A percentile compares a stretch with the other conserved stretches of the same genome.
phyloP scores from a whole-genome alignment of 2,113 vertebrate species.

The Lophotis ruficrista region DNA sequence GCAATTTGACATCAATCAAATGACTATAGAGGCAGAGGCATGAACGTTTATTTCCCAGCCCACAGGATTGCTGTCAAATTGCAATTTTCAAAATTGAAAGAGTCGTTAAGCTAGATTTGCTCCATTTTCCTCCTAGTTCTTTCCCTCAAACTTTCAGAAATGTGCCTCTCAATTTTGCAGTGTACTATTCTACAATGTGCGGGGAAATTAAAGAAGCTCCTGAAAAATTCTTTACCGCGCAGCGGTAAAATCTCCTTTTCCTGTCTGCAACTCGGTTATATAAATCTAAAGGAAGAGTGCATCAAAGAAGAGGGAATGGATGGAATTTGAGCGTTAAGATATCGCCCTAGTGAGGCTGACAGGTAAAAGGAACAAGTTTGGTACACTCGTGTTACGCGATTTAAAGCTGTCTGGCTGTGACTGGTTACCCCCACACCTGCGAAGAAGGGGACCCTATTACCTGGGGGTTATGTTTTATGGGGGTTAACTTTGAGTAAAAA shows the following conservation, averaged over 20 bases:
- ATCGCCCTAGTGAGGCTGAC: background rate
- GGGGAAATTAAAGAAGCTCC: slow-evolving; percentile 43
- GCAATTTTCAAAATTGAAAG: slow-evolving; percentile 69
- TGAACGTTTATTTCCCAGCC: slow-evolving; percentile 68
- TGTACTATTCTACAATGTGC: background rate
- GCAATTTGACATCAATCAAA: slow-evolving; percentile 71
- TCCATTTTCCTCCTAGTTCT: slow-evolving; percentile 60
- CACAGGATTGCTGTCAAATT: slow-evolving; percentile 72
- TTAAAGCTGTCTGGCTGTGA: background rate
- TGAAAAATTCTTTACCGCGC: background rate
- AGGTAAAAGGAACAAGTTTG: background rate
- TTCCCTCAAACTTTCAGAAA: slow-evolving; percentile 62
- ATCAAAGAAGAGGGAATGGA: background rate
- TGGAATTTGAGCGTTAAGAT: background rate
- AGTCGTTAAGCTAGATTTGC: slow-evolving; percentile 65
- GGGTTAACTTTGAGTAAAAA: background rate
- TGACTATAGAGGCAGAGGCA: slow-evolving; percentile 60
- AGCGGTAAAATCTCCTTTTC: slow-evolving; percentile 4
- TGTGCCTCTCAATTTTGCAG: slow-evolving; percentile 46
- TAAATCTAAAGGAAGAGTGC: background rate
- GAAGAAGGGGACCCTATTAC: background rate
- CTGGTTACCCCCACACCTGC: background rate
- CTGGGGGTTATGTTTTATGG: background rate
- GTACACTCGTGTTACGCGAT: fast-evolving
- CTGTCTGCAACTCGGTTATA: background rate